Evolutionary conservation across 2,113 vertebrate genomes (phyloP).

Genomic region (Ochotona princeps): DNA sequence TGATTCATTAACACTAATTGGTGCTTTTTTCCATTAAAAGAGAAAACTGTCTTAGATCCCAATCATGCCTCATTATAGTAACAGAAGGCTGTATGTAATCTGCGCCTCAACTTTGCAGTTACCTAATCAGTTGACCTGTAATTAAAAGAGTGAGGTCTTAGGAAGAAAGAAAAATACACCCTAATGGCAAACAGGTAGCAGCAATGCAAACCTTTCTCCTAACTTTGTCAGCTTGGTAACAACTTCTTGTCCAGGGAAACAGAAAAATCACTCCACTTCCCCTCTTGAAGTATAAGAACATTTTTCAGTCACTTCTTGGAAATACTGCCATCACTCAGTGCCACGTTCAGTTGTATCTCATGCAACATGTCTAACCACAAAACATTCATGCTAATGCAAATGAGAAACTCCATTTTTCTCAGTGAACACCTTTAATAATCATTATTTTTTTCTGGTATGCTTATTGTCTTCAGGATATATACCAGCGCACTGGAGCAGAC

Average conservation of each 20-base stretch:
- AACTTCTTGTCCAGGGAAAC: not conserved
- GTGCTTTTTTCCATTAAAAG: constrained; percentile 67
- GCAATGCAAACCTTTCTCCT: not conserved
- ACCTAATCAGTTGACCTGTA: constrained; percentile 72
- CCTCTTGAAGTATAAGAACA: not conserved
- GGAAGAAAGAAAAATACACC: constrained; percentile 59
- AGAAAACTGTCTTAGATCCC: constrained; percentile 79
- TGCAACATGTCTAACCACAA: not conserved
- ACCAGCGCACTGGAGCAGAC: not conserved
- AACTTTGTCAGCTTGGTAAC: not conserved
- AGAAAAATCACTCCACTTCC: not conserved
- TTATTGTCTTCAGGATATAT: not conserved
- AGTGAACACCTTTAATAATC: not conserved
- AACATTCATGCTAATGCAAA: not conserved
- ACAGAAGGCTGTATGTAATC: constrained; percentile 81
- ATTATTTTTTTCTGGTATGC: no score
- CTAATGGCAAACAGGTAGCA: constrained; percentile 60
- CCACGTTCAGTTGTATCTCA: not conserved
- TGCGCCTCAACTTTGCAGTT: constrained; percentile 71
- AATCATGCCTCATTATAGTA: constrained; percentile 84
- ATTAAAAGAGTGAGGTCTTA: constrained; percentile 66
- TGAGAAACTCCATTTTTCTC: not conserved
- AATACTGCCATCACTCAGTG: not conserved
- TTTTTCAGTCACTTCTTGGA: not conserved
- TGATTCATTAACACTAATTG: constrained; percentile 89